Conservation (phyloP, 1,140 invertebrate species). For the Hydropsyche tenuis region DNA sequence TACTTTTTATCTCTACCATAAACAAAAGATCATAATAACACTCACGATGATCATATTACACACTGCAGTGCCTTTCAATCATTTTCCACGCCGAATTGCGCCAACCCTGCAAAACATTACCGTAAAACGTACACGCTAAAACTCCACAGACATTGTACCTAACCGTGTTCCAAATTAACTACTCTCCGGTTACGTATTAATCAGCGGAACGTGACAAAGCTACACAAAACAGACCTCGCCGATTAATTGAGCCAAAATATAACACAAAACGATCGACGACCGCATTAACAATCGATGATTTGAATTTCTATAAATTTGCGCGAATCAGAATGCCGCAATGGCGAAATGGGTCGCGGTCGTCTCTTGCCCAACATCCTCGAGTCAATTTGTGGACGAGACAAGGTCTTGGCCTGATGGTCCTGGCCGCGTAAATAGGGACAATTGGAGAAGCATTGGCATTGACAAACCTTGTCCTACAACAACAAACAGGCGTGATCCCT, state of each 20-base stretch:
- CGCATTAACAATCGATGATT: no score
- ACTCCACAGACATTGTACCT: neutral
- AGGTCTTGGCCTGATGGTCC: conserved; percentile 14
- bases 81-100: no score
- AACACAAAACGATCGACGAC: no score
- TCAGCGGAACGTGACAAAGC: no score
- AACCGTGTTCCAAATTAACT: neutral
- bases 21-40: no score
- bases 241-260: no score
- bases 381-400: neutral
- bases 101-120: no score
- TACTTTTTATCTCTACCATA: no score
- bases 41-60: no score
- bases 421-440: neutral
- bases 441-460: conserved; percentile 24
- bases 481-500: neutral
- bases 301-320: neutral
- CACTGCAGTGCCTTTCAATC: no score
- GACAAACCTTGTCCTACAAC: conserved; percentile 16
- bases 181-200: neutral
- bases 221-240: no score
- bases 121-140: neutral
- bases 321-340: neutral
- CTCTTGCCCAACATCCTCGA: conserved; percentile 4
- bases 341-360: conserved; percentile 18